Evolutionary conservation across 1,140 invertebrate genomes (phyloP), one percentile per base, ranked within the genome.

Genomic region (Oreohelix idahoensis): DNA sequence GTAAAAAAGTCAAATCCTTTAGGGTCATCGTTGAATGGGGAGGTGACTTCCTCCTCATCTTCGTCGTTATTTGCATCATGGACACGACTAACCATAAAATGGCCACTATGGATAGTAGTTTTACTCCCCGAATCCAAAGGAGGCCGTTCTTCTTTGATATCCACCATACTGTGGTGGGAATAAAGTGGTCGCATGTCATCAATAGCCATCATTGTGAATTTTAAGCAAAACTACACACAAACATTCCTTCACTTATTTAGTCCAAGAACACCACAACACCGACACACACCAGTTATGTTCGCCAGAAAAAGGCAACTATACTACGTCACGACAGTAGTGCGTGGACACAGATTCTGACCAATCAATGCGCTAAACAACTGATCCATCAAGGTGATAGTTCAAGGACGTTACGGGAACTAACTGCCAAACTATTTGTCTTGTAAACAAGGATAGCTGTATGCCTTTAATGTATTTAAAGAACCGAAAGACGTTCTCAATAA

Each of bases 81-180:
- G 29, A 99, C 98, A 92, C 97, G 95, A 71, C 97, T 98, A 63
- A 99, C 96, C 98, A 99, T 99, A 93, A 99, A 99, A 92, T 99
- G 98, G 35, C 98, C 98, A 88, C 97, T 98, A 92, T 99, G 98
- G 88, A 99, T 99, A 8, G 83, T 85, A 23, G 63, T 63, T 11
- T 51, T 71, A 20, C 63, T 49, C 23, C 32, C 39, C 17, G 81
- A 78, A n/a, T 84, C 77, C 5, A 32, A 29, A 10, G 74, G 26
- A 1, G 53, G n/a, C 53, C 29, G 58, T 42, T 84, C 83, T n/a
- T 36, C 69, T 84, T 86, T 82, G 42, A 84, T 71, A 45, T 84
- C 84, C 74, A 83, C 20, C 84, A 85, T 87, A 26, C 58, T 85
- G 69, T 38, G 58, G 11, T 70, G 45, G 29, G 80, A 83, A 70